Evolutionary conservation across 2,888 invertebrate genomes (phyloP), one percentile per base, ranked within the genome.

Genomic region (Laothoe populi): DNA sequence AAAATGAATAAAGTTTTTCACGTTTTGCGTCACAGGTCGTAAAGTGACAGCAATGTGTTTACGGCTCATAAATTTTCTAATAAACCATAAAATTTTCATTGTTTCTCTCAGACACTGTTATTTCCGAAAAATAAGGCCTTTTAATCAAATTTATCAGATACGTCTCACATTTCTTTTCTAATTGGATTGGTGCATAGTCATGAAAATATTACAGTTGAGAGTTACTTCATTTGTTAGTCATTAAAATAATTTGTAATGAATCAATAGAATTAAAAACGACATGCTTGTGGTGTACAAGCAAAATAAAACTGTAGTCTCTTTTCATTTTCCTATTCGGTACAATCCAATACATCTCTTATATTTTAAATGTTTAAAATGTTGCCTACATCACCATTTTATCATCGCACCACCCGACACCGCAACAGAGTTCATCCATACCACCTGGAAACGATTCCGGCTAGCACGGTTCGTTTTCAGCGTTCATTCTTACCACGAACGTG

Each of bases 51-150:
- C 82, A 82, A 79, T 77, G 79, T 82, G 83, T 86, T 87, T 85
- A 88, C 76, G 84, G 74, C 74, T 75, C 82, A 85, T 87, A 84
- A 84, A 85, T 82, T 82, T 82, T 78, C 78, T 84, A 87, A 87
- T 87, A 86, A 83, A 78, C 78, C 82, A 77, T 82, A 81, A 84
- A 86, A 83, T 82, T 80, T 81, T 80, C 82, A 81, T 78, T 79
- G 77, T 77, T 83, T 80, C 75, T 71, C 68, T 64, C 68, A 67
- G 60, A 35, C 59, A 70, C 71, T 72, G 71, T 70, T 67, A 67
- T 67, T 66, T 64, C 44, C 45, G 21, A 48, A 60, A 60, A 49
- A 60, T 48, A 24, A 49, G 60, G 40, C 16, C 23, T 40, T 60
- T 60, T 60, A 60, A 60, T 60, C 60, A 60, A 60, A 38, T 46